phyloP scores from a whole-genome alignment of 2,888 invertebrate genomes.

The Pterostichus madidus region DNA sequence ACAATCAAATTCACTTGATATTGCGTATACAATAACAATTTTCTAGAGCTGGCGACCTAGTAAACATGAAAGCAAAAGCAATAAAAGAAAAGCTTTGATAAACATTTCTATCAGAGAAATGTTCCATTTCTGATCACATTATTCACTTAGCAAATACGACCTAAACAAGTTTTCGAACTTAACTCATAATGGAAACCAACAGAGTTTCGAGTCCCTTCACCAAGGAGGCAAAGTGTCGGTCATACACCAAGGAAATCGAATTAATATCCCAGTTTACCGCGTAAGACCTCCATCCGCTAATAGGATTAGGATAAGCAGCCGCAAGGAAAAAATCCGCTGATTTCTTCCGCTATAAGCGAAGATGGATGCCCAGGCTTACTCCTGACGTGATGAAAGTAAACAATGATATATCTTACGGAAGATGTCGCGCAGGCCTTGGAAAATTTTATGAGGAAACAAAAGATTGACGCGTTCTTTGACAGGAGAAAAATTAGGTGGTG shows the following conservation, averaged over 20 bases:
- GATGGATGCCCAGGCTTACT: slow-evolving; percentile 52
- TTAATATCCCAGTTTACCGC: background rate
- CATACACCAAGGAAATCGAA: slow-evolving; percentile 1
- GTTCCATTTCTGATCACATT: background rate
- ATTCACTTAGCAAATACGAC: slow-evolving; percentile 6
- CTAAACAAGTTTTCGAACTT: slow-evolving; percentile 17
- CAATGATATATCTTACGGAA: slow-evolving; percentile 60
- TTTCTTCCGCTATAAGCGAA: slow-evolving; percentile 42
- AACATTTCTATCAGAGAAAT: background rate
- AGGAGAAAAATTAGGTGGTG: slow-evolving; percentile 23
- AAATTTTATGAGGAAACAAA: slow-evolving; percentile 32
- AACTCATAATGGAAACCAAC: slow-evolving; percentile 4
- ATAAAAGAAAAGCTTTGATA: background rate
- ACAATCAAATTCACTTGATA: no score
- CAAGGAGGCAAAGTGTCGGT: background rate
- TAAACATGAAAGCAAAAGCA: background rate
- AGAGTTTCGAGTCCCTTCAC: no score
- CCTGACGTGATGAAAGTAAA: slow-evolving; percentile 64
- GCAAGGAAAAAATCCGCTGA: slow-evolving; percentile 8
- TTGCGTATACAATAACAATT: no score
- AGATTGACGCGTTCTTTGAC: slow-evolving; percentile 43
- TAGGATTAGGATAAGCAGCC: slow-evolving; percentile 45
- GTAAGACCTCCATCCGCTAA: slow-evolving; percentile 40
- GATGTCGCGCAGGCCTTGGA: slow-evolving; percentile 15
- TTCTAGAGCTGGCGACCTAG: background rate